A percentile compares a stretch with the other conserved stretches of the same genome.
These are phyloP conservation scores for Actinostola sp. DNA, from an alignment of 92 coral and sea anemone species.

Conservation along the genomic window DNA sequence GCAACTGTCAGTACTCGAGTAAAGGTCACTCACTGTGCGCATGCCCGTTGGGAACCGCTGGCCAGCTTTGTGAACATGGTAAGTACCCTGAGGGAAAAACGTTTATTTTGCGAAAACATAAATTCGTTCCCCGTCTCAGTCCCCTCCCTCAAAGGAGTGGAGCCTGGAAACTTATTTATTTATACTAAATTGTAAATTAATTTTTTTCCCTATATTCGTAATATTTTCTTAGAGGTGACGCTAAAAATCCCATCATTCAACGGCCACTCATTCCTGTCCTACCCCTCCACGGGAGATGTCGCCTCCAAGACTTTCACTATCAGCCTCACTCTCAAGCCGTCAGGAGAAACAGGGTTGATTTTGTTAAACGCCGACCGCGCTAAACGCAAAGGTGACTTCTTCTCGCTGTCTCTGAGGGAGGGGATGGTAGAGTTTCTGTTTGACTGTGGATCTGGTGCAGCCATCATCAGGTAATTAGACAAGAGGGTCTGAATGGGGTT, in stretches of 20 bases:
- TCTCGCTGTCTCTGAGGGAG: slow-evolving; percentile 47
- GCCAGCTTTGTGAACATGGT: slow-evolving; percentile 36
- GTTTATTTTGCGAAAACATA: too few relatives aligned
- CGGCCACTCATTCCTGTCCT: slow-evolving; percentile 36
- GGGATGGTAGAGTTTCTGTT: slow-evolving; percentile 57
- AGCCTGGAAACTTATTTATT: too few relatives aligned
- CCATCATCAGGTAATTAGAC: slow-evolving; percentile 37
- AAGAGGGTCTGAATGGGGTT: not conserved
- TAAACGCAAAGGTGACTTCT: slow-evolving; percentile 51
- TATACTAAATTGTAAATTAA: too few relatives aligned
- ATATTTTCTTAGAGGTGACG: slow-evolving; percentile 15
- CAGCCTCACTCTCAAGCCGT: slow-evolving; percentile 37
- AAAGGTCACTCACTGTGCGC: slow-evolving; percentile 35
- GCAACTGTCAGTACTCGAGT: slow-evolving; percentile 15
- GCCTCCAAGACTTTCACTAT: slow-evolving; percentile 38
- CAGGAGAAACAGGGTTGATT: slow-evolving; percentile 37
- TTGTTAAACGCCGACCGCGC: slow-evolving; percentile 42
- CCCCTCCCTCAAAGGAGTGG: too few relatives aligned
- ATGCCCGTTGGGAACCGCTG: slow-evolving; percentile 48
- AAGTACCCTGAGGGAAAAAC: too few relatives aligned
- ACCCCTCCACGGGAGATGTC: slow-evolving; percentile 53
- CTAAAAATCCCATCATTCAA: slow-evolving; percentile 39
- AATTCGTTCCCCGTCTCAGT: not conserved
- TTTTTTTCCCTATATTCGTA: too few relatives aligned
- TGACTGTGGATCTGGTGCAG: slow-evolving; percentile 64